Evolutionary conservation across 2,113 vertebrate species (phyloP).

Genomic region (Clinocottus analis): DNA sequence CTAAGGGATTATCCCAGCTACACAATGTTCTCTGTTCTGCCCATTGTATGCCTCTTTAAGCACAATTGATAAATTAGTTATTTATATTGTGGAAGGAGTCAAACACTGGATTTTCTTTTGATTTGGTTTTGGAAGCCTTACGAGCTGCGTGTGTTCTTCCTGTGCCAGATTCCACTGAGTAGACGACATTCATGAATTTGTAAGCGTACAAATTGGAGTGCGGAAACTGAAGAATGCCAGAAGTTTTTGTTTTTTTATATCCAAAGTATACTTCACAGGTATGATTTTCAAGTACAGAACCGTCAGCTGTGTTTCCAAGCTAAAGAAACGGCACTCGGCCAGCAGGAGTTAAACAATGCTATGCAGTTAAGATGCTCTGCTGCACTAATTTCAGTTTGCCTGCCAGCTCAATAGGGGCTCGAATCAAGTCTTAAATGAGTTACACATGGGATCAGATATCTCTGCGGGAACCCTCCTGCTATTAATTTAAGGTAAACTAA

Average conservation of each 20-base stretch:
- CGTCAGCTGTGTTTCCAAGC: slow-evolving; percentile 30
- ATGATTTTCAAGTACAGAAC: slow-evolving; percentile 27
- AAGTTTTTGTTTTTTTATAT: slow-evolving; percentile 13
- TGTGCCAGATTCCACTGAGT: slow-evolving; percentile 13
- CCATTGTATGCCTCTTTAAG: slow-evolving; percentile 82
- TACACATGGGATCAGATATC: slow-evolving; percentile 71
- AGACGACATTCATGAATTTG: slow-evolving; percentile 25
- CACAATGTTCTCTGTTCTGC: slow-evolving; percentile 83
- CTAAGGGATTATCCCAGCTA: slow-evolving; percentile 83
- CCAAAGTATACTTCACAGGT: slow-evolving; percentile 38
- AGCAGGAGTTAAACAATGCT: slow-evolving; percentile 49
- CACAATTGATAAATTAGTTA: slow-evolving; percentile 87
- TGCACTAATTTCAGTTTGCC: slow-evolving; percentile 56
- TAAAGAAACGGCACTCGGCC: slow-evolving; percentile 47
- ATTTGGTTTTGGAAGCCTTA: slow-evolving; percentile 71
- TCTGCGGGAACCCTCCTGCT: slow-evolving; percentile 66
- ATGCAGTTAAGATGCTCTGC: slow-evolving; percentile 35
- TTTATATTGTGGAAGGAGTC: slow-evolving; percentile 81
- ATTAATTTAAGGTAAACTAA: slow-evolving; percentile 78
- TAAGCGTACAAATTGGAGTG: slow-evolving; percentile 34
- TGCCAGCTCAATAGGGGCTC: slow-evolving; percentile 63
- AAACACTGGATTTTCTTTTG: slow-evolving; percentile 73
- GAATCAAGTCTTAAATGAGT: slow-evolving; percentile 73
- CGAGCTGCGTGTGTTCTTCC: slow-evolving; percentile 31
- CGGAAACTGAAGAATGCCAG: slow-evolving; percentile 24